phyloP scores from a whole-genome alignment of 2,113 vertebrate genomes.

The Pogonocichla stellata region DNA sequence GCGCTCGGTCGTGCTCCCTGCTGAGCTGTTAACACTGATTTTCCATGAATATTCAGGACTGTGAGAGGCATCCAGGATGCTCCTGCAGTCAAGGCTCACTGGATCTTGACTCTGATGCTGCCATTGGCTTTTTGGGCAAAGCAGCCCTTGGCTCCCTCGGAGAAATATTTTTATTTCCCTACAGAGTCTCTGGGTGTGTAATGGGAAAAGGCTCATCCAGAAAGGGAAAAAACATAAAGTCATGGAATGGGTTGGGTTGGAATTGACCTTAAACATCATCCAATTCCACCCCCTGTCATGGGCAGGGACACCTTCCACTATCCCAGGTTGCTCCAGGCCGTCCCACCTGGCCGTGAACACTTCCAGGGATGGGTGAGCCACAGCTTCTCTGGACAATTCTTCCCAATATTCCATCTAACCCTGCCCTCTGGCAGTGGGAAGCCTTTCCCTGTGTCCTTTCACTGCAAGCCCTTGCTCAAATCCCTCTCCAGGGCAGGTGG shows the following conservation, averaged over 20 bases:
- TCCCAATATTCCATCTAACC: neutral
- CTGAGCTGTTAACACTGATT: neutral
- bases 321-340: rapidly evolving
- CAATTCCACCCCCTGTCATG: neutral
- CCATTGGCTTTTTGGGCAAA: neutral
- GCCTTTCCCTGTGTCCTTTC: neutral
- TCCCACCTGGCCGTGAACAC: neutral
- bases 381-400: neutral
- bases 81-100: neutral
- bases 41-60: neutral
- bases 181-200: neutral
- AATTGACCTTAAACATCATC: neutral
- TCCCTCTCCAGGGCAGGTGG: neutral
- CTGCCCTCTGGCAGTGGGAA: neutral
- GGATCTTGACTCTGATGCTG: neutral
- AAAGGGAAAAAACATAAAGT: neutral
- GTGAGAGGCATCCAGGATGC: neutral
- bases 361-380: neutral
- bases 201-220: neutral
- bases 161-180: neutral
- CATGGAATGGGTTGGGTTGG: neutral
- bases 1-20: neutral
- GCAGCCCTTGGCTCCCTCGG: neutral
- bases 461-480: no score
- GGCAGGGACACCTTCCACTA: neutral